Evolutionary conservation across 2,888 invertebrate species (phyloP).

Genomic region (Drosophila fungiperda): DNA sequence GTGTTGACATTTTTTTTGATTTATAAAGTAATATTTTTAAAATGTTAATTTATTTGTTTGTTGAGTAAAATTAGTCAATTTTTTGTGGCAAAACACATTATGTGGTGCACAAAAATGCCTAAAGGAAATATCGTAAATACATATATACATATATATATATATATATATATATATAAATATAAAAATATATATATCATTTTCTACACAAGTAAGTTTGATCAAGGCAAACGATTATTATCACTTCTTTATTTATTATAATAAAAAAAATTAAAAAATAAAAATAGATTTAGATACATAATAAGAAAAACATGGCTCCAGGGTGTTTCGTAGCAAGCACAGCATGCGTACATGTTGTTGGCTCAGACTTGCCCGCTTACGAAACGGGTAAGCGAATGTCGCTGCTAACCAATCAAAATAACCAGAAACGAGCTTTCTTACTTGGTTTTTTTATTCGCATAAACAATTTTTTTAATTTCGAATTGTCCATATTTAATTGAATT

Average conservation of each 20-base stretch:
- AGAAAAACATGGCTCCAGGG: not conserved
- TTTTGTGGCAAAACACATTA: not conserved
- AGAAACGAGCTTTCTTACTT: not conserved
- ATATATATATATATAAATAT: not conserved
- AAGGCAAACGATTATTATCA: not conserved
- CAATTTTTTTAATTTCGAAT: conserved; percentile 3
- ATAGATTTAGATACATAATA: not conserved
- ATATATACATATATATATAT: not conserved
- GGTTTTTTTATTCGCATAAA: not conserved
- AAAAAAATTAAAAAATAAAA: not conserved
- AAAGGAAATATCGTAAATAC: not conserved
- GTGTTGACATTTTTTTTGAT: conserved; percentile 11
- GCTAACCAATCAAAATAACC: not conserved
- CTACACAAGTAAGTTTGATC: not conserved
- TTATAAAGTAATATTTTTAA: not conserved
- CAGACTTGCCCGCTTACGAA: not conserved
- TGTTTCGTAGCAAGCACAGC: not conserved
- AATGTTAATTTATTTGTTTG: not conserved
- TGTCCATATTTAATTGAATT: conserved; percentile 12
- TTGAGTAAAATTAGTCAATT: not conserved
- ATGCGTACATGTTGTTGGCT: not conserved
- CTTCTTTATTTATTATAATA: not conserved
- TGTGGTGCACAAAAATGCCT: not conserved
- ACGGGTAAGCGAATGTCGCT: not conserved
- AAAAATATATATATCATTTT: not conserved